Conservation (phyloP, 1,140 invertebrate species). For the Oscheius sp. region DNA sequence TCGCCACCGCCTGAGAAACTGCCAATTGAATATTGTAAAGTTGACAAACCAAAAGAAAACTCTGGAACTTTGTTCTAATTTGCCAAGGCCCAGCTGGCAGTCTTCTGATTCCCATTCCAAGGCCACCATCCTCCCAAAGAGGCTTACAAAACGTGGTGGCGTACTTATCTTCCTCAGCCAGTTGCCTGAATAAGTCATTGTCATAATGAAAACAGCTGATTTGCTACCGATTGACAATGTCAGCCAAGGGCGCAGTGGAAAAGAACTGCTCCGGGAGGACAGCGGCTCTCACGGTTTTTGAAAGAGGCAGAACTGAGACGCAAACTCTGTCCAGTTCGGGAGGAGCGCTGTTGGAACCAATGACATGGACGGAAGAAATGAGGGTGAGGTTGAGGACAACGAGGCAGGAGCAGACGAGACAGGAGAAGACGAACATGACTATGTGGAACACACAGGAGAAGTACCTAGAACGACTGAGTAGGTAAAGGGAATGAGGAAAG, state of each 20-base stretch:
- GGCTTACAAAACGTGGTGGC: conserved; percentile 40
- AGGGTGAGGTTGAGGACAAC: conserved; percentile 49
- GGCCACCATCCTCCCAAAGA: conserved; percentile 38
- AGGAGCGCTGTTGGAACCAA: conserved; percentile 49
- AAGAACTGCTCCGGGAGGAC: not conserved
- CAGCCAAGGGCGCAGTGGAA: not conserved
- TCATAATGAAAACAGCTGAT: not conserved
- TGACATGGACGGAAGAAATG: conserved; percentile 48
- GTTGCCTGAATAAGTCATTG: not conserved
- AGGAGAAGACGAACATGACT: conserved; percentile 47
- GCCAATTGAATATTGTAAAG: too few relatives aligned
- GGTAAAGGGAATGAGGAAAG: too few relatives aligned
- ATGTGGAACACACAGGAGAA: conserved; percentile 53
- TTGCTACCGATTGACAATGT: conserved; percentile 18
- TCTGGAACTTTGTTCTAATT: conserved; percentile 19
- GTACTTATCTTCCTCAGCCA: not conserved
- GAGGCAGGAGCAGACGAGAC: conserved; percentile 33
- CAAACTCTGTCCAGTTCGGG: conserved; percentile 50
- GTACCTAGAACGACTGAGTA: too few relatives aligned
- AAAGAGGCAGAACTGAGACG: conserved; percentile 37
- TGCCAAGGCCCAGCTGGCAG: conserved; percentile 44
- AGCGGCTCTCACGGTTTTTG: conserved; percentile 1
- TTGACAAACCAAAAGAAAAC: not conserved
- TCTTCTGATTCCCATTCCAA: conserved; percentile 26
- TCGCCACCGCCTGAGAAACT: not conserved